These are phyloP conservation scores for Myopa testacea DNA, from an alignment of 2,888 invertebrate genomes.

Conservation along the genomic window DNA sequence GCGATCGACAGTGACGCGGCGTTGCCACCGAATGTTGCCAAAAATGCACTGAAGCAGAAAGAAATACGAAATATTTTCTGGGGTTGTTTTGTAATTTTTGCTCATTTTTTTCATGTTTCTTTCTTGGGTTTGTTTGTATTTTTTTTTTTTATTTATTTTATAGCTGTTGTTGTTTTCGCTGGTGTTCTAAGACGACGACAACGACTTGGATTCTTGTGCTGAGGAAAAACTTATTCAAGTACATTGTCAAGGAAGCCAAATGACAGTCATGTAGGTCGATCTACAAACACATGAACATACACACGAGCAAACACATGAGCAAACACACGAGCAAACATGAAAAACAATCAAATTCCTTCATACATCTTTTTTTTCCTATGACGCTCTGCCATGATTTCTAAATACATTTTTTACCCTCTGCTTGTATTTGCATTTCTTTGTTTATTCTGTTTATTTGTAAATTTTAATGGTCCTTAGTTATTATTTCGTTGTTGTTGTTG, in stretches of 20 bases:
- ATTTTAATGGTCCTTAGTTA: too few species aligned
- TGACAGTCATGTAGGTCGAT: slow-evolving; percentile 16
- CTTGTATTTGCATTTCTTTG: not conserved
- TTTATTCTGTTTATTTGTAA: too few species aligned
- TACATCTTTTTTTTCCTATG: not conserved
- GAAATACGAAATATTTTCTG: slow-evolving; percentile 2
- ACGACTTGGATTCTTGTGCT: not conserved
- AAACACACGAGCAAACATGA: not conserved
- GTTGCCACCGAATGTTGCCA: slow-evolving; percentile 36
- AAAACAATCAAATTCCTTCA: not conserved
- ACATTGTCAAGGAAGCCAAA: slow-evolving; percentile 30
- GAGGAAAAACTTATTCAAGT: slow-evolving; percentile 14
- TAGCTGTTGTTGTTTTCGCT: not conserved
- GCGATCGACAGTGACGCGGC: not conserved
- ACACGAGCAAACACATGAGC: not conserved
- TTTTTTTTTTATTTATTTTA: not conserved
- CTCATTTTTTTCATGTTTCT: not conserved
- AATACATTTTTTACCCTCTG: not conserved
- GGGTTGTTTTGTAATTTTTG: not conserved
- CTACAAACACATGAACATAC: not conserved
- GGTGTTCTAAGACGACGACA: too few species aligned
- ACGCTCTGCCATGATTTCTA: not conserved
- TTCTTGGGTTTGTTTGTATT: not conserved
- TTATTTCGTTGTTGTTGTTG: too few species aligned
- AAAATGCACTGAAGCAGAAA: slow-evolving; percentile 35